phyloP scores from a whole-genome alignment of 2,888 invertebrate species.

The Andrena praecox region DNA sequence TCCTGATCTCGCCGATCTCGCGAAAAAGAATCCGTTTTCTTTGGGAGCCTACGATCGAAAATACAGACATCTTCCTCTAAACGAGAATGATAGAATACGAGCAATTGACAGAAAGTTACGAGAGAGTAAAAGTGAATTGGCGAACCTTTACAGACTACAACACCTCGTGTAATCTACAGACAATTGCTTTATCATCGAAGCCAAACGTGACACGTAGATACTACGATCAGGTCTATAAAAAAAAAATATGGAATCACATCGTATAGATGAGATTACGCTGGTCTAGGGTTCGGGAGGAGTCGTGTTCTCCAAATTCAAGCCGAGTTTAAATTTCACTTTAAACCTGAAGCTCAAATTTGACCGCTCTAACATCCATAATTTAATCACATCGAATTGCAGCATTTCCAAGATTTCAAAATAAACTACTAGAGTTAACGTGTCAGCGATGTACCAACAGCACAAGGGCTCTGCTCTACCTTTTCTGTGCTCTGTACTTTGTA shows the following conservation, averaged over 20 bases:
- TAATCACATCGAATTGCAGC: conserved; percentile 70
- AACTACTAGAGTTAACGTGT: conserved; percentile 65
- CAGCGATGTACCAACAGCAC: conserved; percentile 59
- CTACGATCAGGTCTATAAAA: conserved; percentile 65
- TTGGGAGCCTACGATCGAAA: conserved; percentile 47
- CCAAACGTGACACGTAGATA: conserved; percentile 65
- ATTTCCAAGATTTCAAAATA: conserved; percentile 66
- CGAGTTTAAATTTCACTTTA: conserved; percentile 64
- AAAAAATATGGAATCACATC: conserved; percentile 33
- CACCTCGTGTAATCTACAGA: conserved; percentile 71
- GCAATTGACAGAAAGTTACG: conserved; percentile 63
- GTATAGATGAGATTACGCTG: conserved; percentile 58
- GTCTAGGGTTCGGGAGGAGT: conserved; percentile 58
- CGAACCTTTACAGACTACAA: conserved; percentile 58
- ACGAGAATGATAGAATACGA: conserved; percentile 56
- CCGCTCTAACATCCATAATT: conserved; percentile 67
- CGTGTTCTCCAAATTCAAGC: conserved; percentile 53
- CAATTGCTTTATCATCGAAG: conserved; percentile 67
- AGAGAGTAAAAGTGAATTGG: conserved; percentile 64
- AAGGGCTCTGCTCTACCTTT: conserved; percentile 63
- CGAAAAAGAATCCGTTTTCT: conserved; percentile 50
- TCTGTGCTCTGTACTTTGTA: conserved; percentile 58
- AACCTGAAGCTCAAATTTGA: conserved; percentile 65
- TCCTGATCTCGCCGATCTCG: conserved; percentile 47
- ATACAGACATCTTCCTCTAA: conserved; percentile 47